Percentiles rank a stretch among this genome's conserved stretches.
Conservation (phyloP, 2,888 invertebrate species). For the Cosmorhoe ocellata region DNA sequence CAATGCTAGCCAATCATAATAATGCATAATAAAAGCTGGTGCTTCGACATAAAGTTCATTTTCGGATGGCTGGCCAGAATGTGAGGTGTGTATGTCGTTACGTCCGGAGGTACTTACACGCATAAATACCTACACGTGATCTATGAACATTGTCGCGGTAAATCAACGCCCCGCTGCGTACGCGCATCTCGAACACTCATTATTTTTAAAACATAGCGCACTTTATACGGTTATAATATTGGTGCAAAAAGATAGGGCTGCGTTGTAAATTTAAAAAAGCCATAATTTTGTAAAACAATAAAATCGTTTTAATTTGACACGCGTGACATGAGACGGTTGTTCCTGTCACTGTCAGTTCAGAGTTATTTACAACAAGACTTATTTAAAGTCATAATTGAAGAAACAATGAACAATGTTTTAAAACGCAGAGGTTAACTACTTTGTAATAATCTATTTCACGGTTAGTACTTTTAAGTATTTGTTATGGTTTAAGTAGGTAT, state of each 20-base stretch:
- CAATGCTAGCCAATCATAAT: slow-evolving; percentile 2
- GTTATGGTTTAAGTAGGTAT: no score
- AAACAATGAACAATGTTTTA: no score
- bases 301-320: slow-evolving; percentile 20
- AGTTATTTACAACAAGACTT: not conserved
- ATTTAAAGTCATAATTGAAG: not conserved
- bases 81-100: slow-evolving; percentile 13
- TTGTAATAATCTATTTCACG: no score
- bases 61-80: slow-evolving; percentile 5
- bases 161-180: slow-evolving; percentile 53
- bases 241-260: slow-evolving; percentile 53
- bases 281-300: slow-evolving; percentile 21
- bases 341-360: not conserved
- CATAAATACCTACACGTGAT: slow-evolving; percentile 53
- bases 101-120: slow-evolving; percentile 42
- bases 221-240: slow-evolving; percentile 55
- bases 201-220: slow-evolving; percentile 66
- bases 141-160: slow-evolving; percentile 55
- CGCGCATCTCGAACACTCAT: slow-evolving; percentile 48
- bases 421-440: no score
- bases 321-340: slow-evolving; percentile 7
- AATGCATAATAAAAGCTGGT: not conserved
- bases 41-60: slow-evolving; percentile 1
- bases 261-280: slow-evolving; percentile 23
- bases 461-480: no score